phyloP scores from a whole-genome alignment of 2,113 vertebrate genomes.

The Oreotragus oreotragus region DNA sequence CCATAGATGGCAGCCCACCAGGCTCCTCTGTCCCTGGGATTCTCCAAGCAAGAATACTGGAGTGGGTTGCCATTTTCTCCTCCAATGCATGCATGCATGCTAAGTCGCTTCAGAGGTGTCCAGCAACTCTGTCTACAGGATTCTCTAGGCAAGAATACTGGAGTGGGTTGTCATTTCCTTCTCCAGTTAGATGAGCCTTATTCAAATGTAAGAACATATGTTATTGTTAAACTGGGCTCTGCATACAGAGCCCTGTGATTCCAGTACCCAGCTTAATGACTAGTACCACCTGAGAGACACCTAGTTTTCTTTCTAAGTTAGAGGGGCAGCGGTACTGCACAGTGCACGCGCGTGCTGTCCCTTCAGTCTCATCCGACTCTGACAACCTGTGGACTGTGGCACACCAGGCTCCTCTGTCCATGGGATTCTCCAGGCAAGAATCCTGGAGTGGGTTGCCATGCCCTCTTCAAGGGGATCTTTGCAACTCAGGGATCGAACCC shows the following conservation, averaged over 20 bases:
- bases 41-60: too few relatives aligned
- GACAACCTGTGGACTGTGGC: background rate
- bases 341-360: rapidly evolving
- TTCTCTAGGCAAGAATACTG: background rate
- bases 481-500: background rate
- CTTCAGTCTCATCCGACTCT: background rate
- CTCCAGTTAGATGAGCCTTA: background rate
- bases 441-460: background rate
- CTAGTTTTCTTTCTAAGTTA: slow-evolving; percentile 3
- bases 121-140: background rate
- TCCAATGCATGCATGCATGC: background rate
- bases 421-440: background rate
- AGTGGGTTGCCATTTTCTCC: background rate
- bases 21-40: too few relatives aligned
- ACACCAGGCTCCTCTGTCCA: background rate
- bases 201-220: background rate
- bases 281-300: background rate
- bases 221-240: background rate
- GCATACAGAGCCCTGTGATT: background rate
- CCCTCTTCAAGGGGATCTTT: background rate
- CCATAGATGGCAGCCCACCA: too few relatives aligned
- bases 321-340: background rate
- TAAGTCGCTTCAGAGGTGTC: background rate
- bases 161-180: background rate
- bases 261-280: background rate